Evolutionary conservation across 2,113 vertebrate species (phyloP).

Genomic region (Aptenodytes patagonicus): DNA sequence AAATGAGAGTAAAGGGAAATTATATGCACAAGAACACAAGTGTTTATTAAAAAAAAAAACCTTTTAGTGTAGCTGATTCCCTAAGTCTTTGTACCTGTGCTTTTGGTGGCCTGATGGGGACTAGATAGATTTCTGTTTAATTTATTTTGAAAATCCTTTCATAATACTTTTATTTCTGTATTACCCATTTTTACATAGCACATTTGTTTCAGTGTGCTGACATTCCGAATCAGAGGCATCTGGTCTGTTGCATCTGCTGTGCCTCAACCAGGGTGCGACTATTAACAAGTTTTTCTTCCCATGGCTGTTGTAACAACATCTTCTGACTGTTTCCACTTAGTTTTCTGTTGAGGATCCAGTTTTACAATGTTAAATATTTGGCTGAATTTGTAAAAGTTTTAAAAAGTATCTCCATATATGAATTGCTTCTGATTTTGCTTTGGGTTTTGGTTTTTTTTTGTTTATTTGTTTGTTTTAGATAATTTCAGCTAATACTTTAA

Average conservation of each 20-base stretch:
- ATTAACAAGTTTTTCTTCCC: neutral
- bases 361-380: neutral
- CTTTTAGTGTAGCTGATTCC: neutral
- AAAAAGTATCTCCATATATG: neutral
- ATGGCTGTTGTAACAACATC: neutral
- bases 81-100: neutral
- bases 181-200: neutral
- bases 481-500: neutral
- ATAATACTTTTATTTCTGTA: neutral
- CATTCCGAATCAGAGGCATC: conserved; percentile 2
- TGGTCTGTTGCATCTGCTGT: conserved; percentile 33
- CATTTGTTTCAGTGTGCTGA: neutral
- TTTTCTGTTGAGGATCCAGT: neutral
- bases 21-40: neutral
- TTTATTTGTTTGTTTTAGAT: neutral
- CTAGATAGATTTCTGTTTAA: neutral
- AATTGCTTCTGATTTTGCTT: neutral
- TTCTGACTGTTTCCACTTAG: neutral
- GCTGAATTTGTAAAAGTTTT: neutral
- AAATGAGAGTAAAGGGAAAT: neutral
- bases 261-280: neutral
- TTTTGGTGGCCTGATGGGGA: neutral
- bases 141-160: neutral
- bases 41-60: neutral
- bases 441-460: fast-evolving